phyloP scores from a whole-genome alignment of 2,888 invertebrate genomes.

The Chelonus formosanus region DNA sequence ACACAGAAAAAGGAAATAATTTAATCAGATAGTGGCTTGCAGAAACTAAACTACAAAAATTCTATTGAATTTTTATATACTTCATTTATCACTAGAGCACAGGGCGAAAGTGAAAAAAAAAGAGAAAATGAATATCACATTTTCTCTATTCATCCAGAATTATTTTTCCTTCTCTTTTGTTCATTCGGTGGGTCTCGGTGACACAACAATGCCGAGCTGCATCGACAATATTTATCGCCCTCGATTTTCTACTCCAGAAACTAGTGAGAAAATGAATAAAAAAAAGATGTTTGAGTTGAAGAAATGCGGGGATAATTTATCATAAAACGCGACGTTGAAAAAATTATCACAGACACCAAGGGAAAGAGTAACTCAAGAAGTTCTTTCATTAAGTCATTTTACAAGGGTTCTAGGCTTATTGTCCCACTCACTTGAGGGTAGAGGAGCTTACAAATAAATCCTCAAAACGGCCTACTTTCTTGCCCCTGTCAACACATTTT shows the following conservation, averaged over 20 bases:
- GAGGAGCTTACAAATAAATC: slow-evolving; percentile 21
- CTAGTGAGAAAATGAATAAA: slow-evolving; percentile 14
- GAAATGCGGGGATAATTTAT: not conserved
- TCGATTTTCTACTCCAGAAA: slow-evolving; percentile 9
- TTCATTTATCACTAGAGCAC: not conserved
- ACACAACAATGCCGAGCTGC: slow-evolving; percentile 30
- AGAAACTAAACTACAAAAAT: too few relatives aligned
- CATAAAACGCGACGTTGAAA: not conserved
- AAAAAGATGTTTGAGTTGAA: not conserved
- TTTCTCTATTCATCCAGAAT: slow-evolving; percentile 32
- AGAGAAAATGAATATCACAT: slow-evolving; percentile 29
- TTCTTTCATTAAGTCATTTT: slow-evolving; percentile 21
- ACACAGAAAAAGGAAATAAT: too few relatives aligned
- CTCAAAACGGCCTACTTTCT: slow-evolving; percentile 22
- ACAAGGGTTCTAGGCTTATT: slow-evolving; percentile 18
- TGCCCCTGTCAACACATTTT: slow-evolving; percentile 14
- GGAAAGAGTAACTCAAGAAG: slow-evolving; percentile 21
- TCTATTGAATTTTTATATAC: too few relatives aligned
- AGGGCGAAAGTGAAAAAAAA: not conserved
- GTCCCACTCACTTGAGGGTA: not conserved
- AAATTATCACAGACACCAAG: not conserved
- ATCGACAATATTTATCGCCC: slow-evolving; percentile 32
- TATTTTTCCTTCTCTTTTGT: slow-evolving; percentile 30
- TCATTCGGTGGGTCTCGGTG: slow-evolving; percentile 21
- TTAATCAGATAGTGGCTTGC: too few relatives aligned